Evolutionary conservation across 92 coral and sea anemone genomes (phyloP).

Genomic region (Pocillopora grandis): DNA sequence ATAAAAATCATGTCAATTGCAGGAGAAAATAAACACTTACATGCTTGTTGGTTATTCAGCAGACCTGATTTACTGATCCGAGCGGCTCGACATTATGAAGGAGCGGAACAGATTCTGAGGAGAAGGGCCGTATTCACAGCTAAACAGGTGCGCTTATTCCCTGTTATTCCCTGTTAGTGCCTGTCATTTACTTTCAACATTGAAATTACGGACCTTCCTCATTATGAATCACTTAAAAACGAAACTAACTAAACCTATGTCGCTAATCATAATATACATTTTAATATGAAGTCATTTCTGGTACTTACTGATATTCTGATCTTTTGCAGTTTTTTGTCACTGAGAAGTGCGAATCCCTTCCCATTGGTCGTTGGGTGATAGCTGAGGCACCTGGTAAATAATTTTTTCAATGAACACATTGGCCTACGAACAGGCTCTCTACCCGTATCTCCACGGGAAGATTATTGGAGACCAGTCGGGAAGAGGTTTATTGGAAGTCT

Average conservation of each 20-base stretch:
- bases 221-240: too few species aligned
- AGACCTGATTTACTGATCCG: slow-evolving; percentile 92
- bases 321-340: slow-evolving; percentile 68
- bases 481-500: too few species aligned
- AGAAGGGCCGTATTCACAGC: slow-evolving; percentile 69
- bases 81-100: slow-evolving; percentile 98
- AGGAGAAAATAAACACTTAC: too few species aligned
- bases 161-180: too few species aligned
- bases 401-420: neutral
- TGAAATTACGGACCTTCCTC: too few species aligned
- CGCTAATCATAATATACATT: too few species aligned
- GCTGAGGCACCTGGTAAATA: slow-evolving; percentile 90
- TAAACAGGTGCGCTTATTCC: too few species aligned
- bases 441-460: neutral
- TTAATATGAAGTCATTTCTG: neutral
- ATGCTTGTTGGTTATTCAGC: neutral
- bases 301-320: too few species aligned
- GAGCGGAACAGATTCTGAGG: slow-evolving; percentile 90
- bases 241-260: too few species aligned
- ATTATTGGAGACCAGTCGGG: too few species aligned
- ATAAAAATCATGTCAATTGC: too few species aligned
- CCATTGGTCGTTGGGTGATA: slow-evolving; percentile 82
- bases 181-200: too few species aligned
- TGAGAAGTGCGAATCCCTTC: slow-evolving; percentile 48
- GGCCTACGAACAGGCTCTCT: neutral